Base-by-base conservation (phyloP, 2,888 invertebrate species). In the Tetragonula carbonaria region DNA sequence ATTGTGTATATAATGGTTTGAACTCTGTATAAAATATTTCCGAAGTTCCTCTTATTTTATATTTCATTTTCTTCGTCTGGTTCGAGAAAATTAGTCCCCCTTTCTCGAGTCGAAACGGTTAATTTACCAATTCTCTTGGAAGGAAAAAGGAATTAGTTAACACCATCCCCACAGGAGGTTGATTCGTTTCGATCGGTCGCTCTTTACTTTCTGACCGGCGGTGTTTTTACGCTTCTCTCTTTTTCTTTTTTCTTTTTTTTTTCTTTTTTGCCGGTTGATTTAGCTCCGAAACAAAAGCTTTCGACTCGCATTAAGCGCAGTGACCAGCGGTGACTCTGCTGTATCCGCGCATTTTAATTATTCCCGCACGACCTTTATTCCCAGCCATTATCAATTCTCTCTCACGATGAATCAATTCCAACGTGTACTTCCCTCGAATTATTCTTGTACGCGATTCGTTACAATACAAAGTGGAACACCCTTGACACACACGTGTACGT, bases 221-320 rank as follows among this genome's bases (percentile, higher is more conserved):
- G 45, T 59, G 59, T 67, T 53, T 73, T n/a, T 38, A 23, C 62
- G 21, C n/a, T 50, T 55, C n/a, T 45, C 23, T 33, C 33, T 68
- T 62, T 33, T 33, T 33, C 3, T 53, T 23, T 16, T 50, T 28
- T 28, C 28, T 68, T 62, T 33, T 33, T 33, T 33, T 53, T 23
- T 16, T 50, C 8, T 45, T 11, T 8, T 38, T 45, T 23, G 8
- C 23, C 16, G 51, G 18, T 63, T 38, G 71, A 59, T 79, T 57
- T 55, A 79, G n/a, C 38, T 38, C 21, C 68, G 73, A 80, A 70
- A 74, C 80, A 82, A 82, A 80, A 70, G 81, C 81, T 80, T 28
- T 50, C 55, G 62, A 57, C 55, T 57, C 38, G 73, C 23, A 23
- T 80, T 38, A 51, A 80, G 38, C 68, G 8, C 28, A 18, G 16